Base-by-base conservation (phyloP, 2,113 vertebrate species). In the Apodemus speciosus region DNA sequence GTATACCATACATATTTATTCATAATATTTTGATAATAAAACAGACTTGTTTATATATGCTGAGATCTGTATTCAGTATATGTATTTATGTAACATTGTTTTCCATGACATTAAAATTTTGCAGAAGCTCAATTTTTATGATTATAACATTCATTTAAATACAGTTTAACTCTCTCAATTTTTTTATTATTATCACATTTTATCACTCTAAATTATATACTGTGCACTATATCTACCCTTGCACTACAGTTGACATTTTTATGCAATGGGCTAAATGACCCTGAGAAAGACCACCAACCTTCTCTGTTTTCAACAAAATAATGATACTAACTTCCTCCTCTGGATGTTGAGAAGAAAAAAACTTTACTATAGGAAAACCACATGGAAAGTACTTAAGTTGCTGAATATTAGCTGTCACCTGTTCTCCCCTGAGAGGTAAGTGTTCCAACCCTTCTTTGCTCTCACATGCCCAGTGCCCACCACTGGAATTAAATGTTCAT, bases 11-110 rank as follows among this genome's bases (percentile, higher is more conserved):
- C 53, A 73, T 75, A 35, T 73, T 40, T 64, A 85, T 85, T 46
- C 60, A 75, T 89, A 91, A 77, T 10, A 90, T 4, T 89, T 91
- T 30, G 90, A 68, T 76, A 93, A 88, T 83, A 89, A 89, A 92
- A 43, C 88, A 11, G 38, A 25, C 75, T 90, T 15, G 69, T 49
- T 93, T 83, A 72, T 49, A 2, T 91, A 85, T 77, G 9, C 25
- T 64, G 62, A 94, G 40, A 92, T 91, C 94, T 88, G 4, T 75
- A 96, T 71, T 58, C 11, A 90, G 79, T 15, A 90, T 88, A 60
- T 81, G 13, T 66, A 93, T 68, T 85, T 91, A 64, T 66, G 60
- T 92, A 88, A 92, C 27, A 87, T 75, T 71, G 51, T 94, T 92
- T 91, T 30, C 75, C 64, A 79, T 58, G 71, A 49, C 40, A 85